A percentile compares a stretch with the other conserved stretches of the same genome.
These are phyloP conservation scores for Heterotis niloticus DNA, from an alignment of 2,113 vertebrate species.

Conservation along the genomic window DNA sequence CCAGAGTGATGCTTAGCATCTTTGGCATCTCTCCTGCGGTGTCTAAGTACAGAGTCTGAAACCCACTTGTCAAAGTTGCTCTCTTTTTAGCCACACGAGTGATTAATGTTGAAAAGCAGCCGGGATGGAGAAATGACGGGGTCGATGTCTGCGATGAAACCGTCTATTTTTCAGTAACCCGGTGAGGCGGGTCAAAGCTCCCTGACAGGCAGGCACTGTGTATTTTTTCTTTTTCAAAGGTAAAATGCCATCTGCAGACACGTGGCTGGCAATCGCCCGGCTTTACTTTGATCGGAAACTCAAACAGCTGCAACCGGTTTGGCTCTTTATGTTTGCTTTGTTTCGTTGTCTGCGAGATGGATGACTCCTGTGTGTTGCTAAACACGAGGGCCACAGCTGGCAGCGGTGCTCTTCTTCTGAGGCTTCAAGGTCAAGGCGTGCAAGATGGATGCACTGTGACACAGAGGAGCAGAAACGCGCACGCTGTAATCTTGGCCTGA, in stretches of 20 bases:
- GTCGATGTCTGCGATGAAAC: conserved; percentile 23
- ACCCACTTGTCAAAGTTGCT: conserved; percentile 1
- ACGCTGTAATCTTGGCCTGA: conserved; percentile 36
- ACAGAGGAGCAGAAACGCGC: conserved; percentile 30
- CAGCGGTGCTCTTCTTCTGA: conserved; percentile 18
- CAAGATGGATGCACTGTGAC: conserved; percentile 34
- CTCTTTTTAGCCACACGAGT: neutral
- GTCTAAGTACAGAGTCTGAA: conserved; percentile 16
- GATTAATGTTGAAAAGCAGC: conserved; percentile 26
- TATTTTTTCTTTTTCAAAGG: conserved; percentile 13
- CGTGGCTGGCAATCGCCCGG: neutral
- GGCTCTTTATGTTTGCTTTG: neutral
- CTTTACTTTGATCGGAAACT: conserved; percentile 20
- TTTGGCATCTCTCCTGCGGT: neutral
- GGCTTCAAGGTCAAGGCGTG: conserved; percentile 38
- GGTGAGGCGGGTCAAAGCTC: neutral
- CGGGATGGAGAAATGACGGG: conserved; percentile 20
- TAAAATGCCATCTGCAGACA: conserved; percentile 24
- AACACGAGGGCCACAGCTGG: conserved; percentile 29
- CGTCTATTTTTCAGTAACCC: conserved; percentile 13
- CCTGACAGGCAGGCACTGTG: neutral
- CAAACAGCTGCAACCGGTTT: neutral
- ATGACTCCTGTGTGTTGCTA: conserved; percentile 9
- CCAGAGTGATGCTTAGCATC: neutral
- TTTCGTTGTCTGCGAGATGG: conserved; percentile 4